Evolutionary conservation across 2,113 vertebrate species (phyloP).

Genomic region (Alectura lathami): DNA sequence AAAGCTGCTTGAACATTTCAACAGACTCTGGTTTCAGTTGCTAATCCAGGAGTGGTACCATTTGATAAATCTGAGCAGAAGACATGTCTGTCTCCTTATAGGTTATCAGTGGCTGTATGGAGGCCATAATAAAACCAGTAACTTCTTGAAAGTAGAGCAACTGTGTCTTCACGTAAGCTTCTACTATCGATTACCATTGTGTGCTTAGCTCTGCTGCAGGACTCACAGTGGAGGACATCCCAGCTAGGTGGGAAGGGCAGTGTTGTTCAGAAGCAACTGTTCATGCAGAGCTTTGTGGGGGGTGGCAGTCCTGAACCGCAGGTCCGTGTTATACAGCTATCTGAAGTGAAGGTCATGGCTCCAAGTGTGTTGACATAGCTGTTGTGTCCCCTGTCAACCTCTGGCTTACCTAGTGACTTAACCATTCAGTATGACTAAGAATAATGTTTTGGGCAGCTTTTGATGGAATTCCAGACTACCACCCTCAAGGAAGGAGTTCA

Average conservation of each 20-base stretch:
- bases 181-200: not conserved
- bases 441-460: not conserved
- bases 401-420: not conserved
- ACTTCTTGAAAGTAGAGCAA: not conserved
- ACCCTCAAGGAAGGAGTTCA: not conserved
- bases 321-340: accelerated
- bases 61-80: not conserved
- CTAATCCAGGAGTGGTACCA: not conserved
- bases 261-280: not conserved
- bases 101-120: not conserved
- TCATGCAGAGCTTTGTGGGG: not conserved
- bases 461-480: not conserved
- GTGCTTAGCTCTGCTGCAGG: not conserved
- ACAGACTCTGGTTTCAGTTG: not conserved
- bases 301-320: not conserved
- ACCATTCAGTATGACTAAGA: not conserved
- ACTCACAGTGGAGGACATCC: not conserved
- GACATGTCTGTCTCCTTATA: too few relatives aligned
- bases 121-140: not conserved
- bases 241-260: not conserved
- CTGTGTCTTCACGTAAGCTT: not conserved
- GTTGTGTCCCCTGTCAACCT: not conserved
- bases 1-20: not conserved
- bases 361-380: not conserved
- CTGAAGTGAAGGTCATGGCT: not conserved